These are phyloP conservation scores for Aselliscus stoliczkanus DNA, from an alignment of 2,797 vertebrate species.

Conservation along the genomic window DNA sequence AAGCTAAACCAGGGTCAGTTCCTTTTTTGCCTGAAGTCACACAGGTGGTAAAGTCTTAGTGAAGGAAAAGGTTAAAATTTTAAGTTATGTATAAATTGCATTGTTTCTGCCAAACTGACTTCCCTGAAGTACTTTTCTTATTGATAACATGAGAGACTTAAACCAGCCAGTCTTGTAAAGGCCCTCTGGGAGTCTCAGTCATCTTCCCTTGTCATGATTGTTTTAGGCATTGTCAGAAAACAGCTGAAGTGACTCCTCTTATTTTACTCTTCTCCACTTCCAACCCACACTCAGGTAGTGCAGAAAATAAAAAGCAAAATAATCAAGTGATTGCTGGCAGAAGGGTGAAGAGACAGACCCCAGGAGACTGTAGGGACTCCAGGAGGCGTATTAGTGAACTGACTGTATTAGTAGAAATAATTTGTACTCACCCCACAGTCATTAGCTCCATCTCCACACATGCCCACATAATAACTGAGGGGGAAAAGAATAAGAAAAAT, in stretches of 20 bases:
- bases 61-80: too few species aligned
- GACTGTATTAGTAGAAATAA: background rate
- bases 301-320: background rate
- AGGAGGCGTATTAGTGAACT: background rate
- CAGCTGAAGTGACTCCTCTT: background rate
- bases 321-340: background rate
- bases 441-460: conserved; percentile 83
- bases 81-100: too few species aligned
- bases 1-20: too few species aligned
- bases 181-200: background rate
- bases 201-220: background rate
- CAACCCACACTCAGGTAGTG: background rate
- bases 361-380: background rate
- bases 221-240: background rate
- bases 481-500: background rate
- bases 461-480: conserved; percentile 80
- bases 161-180: background rate
- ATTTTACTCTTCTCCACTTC: background rate
- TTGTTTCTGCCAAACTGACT: too few species aligned
- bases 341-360: background rate
- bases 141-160: background rate
- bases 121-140: background rate
- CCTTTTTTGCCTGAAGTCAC: too few species aligned
- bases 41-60: too few species aligned
- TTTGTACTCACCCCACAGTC: conserved; percentile 80